Evolutionary conservation across 1,140 invertebrate genomes (phyloP), one percentile per base, ranked within the genome.

Genomic region (Habropoda laboriosa): DNA sequence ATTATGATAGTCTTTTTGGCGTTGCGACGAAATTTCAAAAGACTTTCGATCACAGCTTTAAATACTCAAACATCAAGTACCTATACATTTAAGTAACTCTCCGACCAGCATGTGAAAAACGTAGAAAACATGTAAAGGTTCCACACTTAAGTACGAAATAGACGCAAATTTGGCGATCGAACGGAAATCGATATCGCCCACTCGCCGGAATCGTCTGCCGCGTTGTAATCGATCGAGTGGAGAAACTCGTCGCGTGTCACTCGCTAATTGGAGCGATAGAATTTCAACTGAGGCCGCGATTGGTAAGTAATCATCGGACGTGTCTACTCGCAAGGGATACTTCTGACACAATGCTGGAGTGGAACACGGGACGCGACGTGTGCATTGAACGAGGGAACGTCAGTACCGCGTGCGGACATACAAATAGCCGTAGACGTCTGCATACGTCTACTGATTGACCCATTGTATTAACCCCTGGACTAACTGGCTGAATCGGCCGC

Each of bases 391-490:
- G 18, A 4, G 49, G 16, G 64, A 68, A 63, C 53, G 68, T 51
- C 21, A 24, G 21, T n/a, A 24, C 21, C 47, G 53, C 4, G 18
- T 10, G 30, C 21, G 35, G 35, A 51, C 51, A 24, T 64, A 74
- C 49, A 60, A 68, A 75, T 42, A 82, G 63, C 63, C 53, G 47
- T 45, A 76, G 53, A 72, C 55, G 45, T 72, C 35, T 51, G 67
- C 68, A 18, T 47, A 51, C n/a, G 45, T 45, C 32, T 53, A 58
- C 71, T 73, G 84, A 88, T 86, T 86, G 87, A 85, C 63, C 86
- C 67, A 82, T 87, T 86, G 84, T 87, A 80, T 87, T 84, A 84
- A 83, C 53, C 70, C 78, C 66, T n/a, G 49, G 55, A 64, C 74
- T 76, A 83, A 83, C 79, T 81, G 75, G 51, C 38, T 78, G 77